Conservation (phyloP, 2,797 vertebrate species). For the Anguilla anguilla region DNA sequence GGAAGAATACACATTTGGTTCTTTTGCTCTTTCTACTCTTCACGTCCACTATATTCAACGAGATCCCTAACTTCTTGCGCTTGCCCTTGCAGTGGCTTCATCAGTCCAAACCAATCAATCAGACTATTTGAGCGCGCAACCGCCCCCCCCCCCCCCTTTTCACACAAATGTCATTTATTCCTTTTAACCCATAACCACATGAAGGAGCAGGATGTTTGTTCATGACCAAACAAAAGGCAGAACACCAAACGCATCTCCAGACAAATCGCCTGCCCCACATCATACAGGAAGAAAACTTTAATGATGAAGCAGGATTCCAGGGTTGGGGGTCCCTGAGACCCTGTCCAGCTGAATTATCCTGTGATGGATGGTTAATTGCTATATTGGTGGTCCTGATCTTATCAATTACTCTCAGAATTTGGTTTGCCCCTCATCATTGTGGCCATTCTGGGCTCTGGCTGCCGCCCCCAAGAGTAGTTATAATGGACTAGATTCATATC, state of each 20-base stretch:
- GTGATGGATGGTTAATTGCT: not conserved
- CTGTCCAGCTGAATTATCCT: not conserved
- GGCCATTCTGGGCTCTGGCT: not conserved
- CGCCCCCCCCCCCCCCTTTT: conserved; percentile 64
- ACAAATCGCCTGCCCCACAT: conserved; percentile 46
- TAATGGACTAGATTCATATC: not conserved
- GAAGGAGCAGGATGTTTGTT: conserved; percentile 53
- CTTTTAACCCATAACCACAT: conserved; percentile 38
- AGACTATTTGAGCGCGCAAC: not conserved
- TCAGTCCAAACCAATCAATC: not conserved
- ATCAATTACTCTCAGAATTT: not conserved
- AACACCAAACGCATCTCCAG: conserved; percentile 27
- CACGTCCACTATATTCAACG: not conserved
- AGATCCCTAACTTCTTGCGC: not conserved
- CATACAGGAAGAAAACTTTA: conserved; percentile 63
- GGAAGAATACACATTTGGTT: not conserved
- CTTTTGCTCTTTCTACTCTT: not conserved
- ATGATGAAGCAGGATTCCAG: conserved; percentile 66
- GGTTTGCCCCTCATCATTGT: not conserved
- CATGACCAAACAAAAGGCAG: conserved; percentile 58
- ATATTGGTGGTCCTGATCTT: not conserved
- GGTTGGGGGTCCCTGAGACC: conserved; percentile 40
- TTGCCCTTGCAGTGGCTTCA: not conserved
- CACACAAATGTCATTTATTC: conserved; percentile 60
- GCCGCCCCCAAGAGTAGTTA: not conserved